These are phyloP conservation scores for Scaptomyza caliginosa DNA, from an alignment of 2,888 invertebrate species.

Conservation along the genomic window DNA sequence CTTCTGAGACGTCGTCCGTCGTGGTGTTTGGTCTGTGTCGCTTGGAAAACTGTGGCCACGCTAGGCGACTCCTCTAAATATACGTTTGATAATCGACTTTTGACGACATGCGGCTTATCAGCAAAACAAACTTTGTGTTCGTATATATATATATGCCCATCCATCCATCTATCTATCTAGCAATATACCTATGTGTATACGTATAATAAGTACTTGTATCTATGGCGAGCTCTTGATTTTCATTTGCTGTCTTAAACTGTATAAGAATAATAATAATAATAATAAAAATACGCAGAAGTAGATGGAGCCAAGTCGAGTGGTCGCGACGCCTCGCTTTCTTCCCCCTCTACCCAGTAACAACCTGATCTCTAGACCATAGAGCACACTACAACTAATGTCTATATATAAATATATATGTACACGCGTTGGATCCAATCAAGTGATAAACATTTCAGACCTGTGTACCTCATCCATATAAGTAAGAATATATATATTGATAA, in stretches of 20 bases:
- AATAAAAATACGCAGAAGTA: too few species aligned
- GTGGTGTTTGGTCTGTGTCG: conserved; percentile 31
- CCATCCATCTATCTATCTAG: background rate
- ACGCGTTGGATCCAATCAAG: background rate
- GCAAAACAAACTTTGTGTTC: background rate
- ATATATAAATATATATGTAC: background rate
- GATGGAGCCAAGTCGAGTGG: conserved; percentile 40
- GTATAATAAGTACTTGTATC: background rate
- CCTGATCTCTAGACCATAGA: background rate
- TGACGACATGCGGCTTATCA: conserved; percentile 45
- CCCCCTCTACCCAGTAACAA: background rate
- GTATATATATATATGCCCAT: conserved; percentile 7
- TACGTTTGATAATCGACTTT: conserved; percentile 48
- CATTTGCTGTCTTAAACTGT: conserved; percentile 10
- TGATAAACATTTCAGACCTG: conserved; percentile 24
- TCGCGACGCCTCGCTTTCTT: conserved; percentile 3
- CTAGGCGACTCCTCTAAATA: conserved; percentile 59
- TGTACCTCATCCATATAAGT: background rate
- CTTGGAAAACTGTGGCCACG: conserved; percentile 64
- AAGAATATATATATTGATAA: conserved; percentile 1
- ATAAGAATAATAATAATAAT: conserved; percentile 28
- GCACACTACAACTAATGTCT: background rate
- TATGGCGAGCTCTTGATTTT: conserved; percentile 6
- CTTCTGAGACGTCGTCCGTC: background rate
- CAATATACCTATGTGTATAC: background rate